Percentiles rank a stretch among this genome's conserved stretches.
These are phyloP conservation scores for Lycaon pictus DNA, from an alignment of 2,113 vertebrate species.

Conservation along the genomic window DNA sequence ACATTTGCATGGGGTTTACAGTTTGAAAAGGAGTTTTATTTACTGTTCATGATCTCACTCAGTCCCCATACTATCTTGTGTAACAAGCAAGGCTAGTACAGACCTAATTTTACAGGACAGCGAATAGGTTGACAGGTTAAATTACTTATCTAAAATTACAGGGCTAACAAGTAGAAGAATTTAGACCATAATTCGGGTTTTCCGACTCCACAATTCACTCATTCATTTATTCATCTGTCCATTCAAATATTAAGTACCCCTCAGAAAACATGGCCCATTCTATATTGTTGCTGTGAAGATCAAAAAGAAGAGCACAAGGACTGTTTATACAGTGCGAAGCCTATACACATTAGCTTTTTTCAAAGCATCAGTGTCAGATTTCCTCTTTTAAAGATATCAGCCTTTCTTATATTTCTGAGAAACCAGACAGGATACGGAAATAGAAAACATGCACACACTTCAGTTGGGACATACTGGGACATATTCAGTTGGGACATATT, in stretches of 20 bases:
- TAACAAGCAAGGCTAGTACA: not conserved
- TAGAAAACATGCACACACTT: slow-evolving; percentile 47
- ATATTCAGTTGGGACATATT: not conserved
- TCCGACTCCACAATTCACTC: not conserved
- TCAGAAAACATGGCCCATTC: slow-evolving; percentile 44
- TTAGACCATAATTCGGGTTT: slow-evolving; percentile 10
- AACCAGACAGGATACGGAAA: not conserved
- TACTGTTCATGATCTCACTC: slow-evolving; percentile 39
- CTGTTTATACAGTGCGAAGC: slow-evolving; percentile 42
- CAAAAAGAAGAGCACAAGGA: slow-evolving; percentile 23
- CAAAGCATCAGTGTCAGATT: slow-evolving; percentile 39
- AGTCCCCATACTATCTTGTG: not conserved
- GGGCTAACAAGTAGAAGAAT: not conserved
- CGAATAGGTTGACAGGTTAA: slow-evolving; percentile 33
- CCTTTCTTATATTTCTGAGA: not conserved
- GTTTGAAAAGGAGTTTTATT: slow-evolving; percentile 52
- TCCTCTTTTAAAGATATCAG: not conserved
- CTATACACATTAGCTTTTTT: slow-evolving; percentile 29
- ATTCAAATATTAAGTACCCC: slow-evolving; percentile 27
- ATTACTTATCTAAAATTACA: slow-evolving; percentile 56
- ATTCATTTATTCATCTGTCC: slow-evolving; percentile 48
- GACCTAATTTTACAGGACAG: slow-evolving; percentile 35
- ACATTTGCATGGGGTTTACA: slow-evolving; percentile 10
- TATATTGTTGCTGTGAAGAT: not conserved
- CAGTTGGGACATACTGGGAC: not conserved